A percentile compares a stretch with the other conserved stretches of the same genome.
Evolutionary conservation across 2,888 invertebrate genomes (phyloP).

Genomic region (Cinara cedri): DNA sequence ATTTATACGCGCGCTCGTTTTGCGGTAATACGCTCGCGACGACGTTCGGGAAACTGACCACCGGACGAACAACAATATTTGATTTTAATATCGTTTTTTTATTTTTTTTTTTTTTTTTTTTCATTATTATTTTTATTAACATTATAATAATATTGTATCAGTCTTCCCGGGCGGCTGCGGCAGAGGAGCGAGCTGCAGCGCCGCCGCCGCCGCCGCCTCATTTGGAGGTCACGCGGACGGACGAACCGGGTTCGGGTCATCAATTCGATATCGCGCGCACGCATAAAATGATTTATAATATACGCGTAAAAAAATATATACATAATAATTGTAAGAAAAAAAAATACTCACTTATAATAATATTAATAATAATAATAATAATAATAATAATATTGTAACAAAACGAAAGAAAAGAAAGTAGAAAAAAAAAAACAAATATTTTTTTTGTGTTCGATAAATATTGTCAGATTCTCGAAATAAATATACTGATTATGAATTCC

Average conservation of each 20-base stretch:
- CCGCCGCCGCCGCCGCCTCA: slow-evolving; percentile 18
- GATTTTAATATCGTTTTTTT: too few relatives aligned
- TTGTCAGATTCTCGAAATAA: too few relatives aligned
- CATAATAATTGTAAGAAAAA: too few relatives aligned
- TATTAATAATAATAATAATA: too few relatives aligned
- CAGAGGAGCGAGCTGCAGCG: neutral
- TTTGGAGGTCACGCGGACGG: slow-evolving; percentile 28
- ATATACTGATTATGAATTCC: too few relatives aligned
- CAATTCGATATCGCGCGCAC: slow-evolving; percentile 12
- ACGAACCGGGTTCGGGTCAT: slow-evolving; percentile 42
- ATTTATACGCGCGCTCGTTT: neutral
- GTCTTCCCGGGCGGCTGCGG: neutral
- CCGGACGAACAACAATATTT: slow-evolving; percentile 13
- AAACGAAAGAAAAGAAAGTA: too few relatives aligned
- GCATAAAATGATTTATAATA: slow-evolving; percentile 19
- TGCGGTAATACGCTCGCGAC: slow-evolving; percentile 8
- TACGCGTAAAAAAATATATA: too few relatives aligned
- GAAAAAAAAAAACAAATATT: too few relatives aligned
- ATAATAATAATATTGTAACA: too few relatives aligned
- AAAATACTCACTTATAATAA: too few relatives aligned
- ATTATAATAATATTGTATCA: slow-evolving; percentile 22
- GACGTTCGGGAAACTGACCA: slow-evolving; percentile 31
- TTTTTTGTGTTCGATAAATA: too few relatives aligned
- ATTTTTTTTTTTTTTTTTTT: too few relatives aligned
- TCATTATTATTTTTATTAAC: neutral